Percentiles rank a stretch among this genome's conserved stretches.
These are phyloP conservation scores for Brachionus sp. DNA, from an alignment of 1,140 invertebrate species.

Conservation along the genomic window DNA sequence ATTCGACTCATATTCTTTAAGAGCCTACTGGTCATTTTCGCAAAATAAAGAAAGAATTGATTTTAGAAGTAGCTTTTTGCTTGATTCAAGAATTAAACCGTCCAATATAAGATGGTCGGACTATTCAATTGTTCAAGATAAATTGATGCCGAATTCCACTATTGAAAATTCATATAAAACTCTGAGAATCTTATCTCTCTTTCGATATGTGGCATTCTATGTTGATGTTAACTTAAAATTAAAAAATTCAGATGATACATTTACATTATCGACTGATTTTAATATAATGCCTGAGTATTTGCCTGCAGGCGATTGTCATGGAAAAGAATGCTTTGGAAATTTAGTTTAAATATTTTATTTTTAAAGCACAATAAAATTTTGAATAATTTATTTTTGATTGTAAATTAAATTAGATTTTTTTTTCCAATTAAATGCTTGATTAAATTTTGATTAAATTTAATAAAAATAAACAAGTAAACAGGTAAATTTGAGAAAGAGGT, in stretches of 20 bases:
- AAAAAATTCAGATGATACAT: slow-evolving; percentile 35
- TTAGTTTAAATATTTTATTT: slow-evolving; percentile 48
- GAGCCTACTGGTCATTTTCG: neutral
- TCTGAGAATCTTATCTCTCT: neutral
- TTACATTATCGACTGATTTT: slow-evolving; percentile 53
- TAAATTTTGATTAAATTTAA: too few relatives aligned
- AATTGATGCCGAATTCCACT: neutral
- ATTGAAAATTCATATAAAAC: neutral
- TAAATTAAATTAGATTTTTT: too few relatives aligned
- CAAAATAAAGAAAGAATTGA: slow-evolving; percentile 23
- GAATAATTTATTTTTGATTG: too few relatives aligned
- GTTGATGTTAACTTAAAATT: slow-evolving; percentile 1
- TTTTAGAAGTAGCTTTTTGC: slow-evolving; percentile 3
- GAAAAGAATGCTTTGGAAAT: slow-evolving; percentile 49
- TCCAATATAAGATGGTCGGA: neutral
- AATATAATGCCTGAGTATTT: slow-evolving; percentile 53
- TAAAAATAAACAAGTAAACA: too few relatives aligned
- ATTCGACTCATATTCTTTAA: neutral
- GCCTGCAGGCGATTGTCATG: slow-evolving; percentile 51
- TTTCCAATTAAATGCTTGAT: too few relatives aligned
- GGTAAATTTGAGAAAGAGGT: too few relatives aligned
- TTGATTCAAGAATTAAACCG: neutral
- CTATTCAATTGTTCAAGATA: neutral
- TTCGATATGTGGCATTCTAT: slow-evolving; percentile 26
- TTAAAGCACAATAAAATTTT: neutral